Percentiles rank a stretch among this genome's conserved stretches.
Conservation (phyloP, 2,888 invertebrate species). For the Operophtera brumata region DNA sequence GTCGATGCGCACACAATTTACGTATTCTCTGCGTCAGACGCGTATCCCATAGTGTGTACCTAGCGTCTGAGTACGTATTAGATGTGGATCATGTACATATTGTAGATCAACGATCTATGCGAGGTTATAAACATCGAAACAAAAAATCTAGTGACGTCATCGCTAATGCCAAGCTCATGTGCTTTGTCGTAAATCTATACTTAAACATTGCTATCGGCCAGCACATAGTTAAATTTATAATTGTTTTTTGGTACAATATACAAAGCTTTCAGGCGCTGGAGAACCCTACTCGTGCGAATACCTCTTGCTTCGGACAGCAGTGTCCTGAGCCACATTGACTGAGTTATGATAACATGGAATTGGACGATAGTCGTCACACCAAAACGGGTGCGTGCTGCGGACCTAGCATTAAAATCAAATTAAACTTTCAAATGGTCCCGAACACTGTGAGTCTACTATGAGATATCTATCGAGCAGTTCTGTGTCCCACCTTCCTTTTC, state of each 20-base stretch:
- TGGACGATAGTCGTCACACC: too few relatives aligned
- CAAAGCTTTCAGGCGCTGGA: too few relatives aligned
- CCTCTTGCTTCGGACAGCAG: too few relatives aligned
- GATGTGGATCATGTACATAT: conserved; percentile 54
- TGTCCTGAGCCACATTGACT: too few relatives aligned
- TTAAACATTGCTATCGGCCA: conserved; percentile 23
- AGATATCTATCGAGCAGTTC: too few relatives aligned
- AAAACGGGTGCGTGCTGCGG: too few relatives aligned
- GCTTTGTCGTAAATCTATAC: conserved; percentile 35
- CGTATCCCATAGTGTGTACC: conserved; percentile 31
- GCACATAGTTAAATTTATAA: conserved; percentile 3
- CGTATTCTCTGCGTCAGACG: conserved; percentile 40
- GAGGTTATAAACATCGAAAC: conserved; percentile 46
- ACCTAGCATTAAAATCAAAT: too few relatives aligned
- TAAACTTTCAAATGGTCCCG: too few relatives aligned
- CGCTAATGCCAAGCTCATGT: conserved; percentile 33
- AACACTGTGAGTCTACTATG: too few relatives aligned
- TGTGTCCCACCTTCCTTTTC: too few relatives aligned
- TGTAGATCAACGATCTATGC: conserved; percentile 52
- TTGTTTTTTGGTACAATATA: background rate
- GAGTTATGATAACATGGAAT: too few relatives aligned
- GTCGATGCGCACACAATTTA: conserved; percentile 22
- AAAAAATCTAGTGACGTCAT: conserved; percentile 40
- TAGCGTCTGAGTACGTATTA: conserved; percentile 38
- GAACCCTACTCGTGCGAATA: too few relatives aligned